phyloP scores from a whole-genome alignment of 92 coral and sea anemone species.

The Ricordea florida region DNA sequence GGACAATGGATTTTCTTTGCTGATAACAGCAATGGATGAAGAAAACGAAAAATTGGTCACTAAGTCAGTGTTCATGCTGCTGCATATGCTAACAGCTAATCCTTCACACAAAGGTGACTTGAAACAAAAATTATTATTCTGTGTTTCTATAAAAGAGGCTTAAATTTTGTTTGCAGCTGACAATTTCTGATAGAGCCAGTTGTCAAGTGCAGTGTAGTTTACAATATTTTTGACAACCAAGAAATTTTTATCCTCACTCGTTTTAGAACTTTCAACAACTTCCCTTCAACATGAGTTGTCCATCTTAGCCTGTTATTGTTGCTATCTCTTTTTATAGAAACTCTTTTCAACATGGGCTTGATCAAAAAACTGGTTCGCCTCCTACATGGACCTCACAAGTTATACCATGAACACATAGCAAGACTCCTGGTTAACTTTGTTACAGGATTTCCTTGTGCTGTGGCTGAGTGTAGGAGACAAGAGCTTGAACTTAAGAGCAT shows the following conservation, averaged over 20 bases:
- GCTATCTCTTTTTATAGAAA: conserved; percentile 29
- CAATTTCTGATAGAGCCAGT: too few relatives aligned
- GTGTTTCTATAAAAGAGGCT: background rate
- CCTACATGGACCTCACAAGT: conserved; percentile 65
- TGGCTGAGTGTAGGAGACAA: conserved; percentile 69
- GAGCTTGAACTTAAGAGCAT: conserved; percentile 60
- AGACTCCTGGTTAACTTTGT: conserved; percentile 59
- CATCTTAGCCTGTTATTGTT: background rate
- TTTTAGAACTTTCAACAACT: too few relatives aligned
- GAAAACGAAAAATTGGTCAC: conserved; percentile 67
- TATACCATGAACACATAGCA: conserved; percentile 68
- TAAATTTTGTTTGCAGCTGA: background rate
- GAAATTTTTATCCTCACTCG: too few relatives aligned
- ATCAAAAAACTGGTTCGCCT: conserved; percentile 73
- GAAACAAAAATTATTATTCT: background rate
- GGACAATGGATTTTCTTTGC: conserved; percentile 74
- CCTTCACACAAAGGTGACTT: conserved; percentile 66
- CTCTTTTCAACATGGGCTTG: conserved; percentile 85
- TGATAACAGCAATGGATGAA: conserved; percentile 82
- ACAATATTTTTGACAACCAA: too few relatives aligned
- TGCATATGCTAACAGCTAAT: conserved; percentile 44
- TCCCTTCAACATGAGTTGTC: too few relatives aligned
- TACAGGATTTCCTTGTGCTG: conserved; percentile 50
- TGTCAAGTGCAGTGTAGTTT: too few relatives aligned
- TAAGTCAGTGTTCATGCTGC: conserved; percentile 76